These are phyloP conservation scores for Dicycla oo DNA, from an alignment of 2,888 invertebrate species.

Conservation along the genomic window DNA sequence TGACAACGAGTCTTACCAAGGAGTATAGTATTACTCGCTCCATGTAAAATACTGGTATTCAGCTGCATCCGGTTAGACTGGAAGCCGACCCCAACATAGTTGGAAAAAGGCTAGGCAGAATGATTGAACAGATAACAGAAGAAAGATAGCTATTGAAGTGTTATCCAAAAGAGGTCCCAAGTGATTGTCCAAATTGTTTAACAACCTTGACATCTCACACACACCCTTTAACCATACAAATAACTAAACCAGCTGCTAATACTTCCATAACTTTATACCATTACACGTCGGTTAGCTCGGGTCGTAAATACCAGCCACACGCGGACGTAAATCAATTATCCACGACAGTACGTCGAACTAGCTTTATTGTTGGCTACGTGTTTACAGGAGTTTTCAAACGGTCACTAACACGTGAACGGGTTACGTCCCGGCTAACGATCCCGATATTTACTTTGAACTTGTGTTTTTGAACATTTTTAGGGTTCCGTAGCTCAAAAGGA, in stretches of 20 bases:
- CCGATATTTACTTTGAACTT: slow-evolving; percentile 54
- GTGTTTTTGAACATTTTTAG: slow-evolving; percentile 21
- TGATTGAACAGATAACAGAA: too few species aligned
- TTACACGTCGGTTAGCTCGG: slow-evolving; percentile 33
- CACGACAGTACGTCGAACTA: slow-evolving; percentile 73
- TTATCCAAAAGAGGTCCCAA: neutral
- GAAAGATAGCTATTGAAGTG: neutral
- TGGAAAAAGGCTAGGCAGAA: too few species aligned
- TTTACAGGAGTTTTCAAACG: slow-evolving; percentile 62
- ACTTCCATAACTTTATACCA: slow-evolving; percentile 26
- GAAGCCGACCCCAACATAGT: too few species aligned
- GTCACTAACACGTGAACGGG: slow-evolving; percentile 57
- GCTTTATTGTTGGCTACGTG: slow-evolving; percentile 70
- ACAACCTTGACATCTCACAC: neutral
- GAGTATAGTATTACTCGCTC: too few species aligned
- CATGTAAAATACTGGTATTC: too few species aligned
- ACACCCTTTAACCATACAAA: slow-evolving; percentile 8
- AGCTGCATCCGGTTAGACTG: too few species aligned
- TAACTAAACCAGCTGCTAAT: slow-evolving; percentile 25
- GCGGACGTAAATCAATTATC: slow-evolving; percentile 78
- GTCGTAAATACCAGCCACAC: slow-evolving; percentile 66
- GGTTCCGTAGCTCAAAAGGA: neutral
- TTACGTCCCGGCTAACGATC: slow-evolving; percentile 53
- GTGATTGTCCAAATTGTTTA: neutral
- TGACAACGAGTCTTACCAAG: too few species aligned